Conservation (phyloP, 2,888 invertebrate genomes). For the Apamea epomidion region DNA sequence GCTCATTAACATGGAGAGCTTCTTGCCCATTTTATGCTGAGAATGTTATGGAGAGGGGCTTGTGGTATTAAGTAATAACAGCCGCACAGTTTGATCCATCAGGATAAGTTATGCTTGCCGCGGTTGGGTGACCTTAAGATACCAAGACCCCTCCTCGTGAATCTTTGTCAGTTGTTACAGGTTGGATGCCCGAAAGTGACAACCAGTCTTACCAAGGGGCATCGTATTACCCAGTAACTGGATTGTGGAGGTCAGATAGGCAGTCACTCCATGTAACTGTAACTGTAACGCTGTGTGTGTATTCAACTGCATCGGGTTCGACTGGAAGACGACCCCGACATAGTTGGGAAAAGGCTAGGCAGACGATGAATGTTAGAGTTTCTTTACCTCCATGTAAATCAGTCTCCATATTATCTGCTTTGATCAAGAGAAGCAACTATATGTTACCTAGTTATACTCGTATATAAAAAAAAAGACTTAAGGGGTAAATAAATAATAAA, state of each 20-base stretch:
- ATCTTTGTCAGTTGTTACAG: neutral
- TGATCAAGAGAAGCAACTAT: slow-evolving; percentile 21
- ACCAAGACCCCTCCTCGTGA: neutral
- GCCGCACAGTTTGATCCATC: neutral
- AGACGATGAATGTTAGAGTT: neutral
- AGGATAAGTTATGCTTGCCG: neutral
- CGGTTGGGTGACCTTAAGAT: neutral
- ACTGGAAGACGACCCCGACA: neutral
- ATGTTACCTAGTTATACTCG: slow-evolving; percentile 51
- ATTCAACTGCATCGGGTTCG: too few relatives aligned
- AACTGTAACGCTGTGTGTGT: too few relatives aligned
- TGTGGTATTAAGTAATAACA: neutral
- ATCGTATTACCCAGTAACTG: neutral
- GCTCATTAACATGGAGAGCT: slow-evolving; percentile 11
- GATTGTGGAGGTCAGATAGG: neutral
- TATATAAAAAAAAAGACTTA: slow-evolving; percentile 48
- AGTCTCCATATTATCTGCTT: slow-evolving; percentile 27
- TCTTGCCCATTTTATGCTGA: neutral
- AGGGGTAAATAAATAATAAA: slow-evolving; percentile 40
- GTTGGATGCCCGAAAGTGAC: too few relatives aligned
- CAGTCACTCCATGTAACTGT: neutral
- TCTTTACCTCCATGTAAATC: neutral
- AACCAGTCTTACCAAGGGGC: neutral
- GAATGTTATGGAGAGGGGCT: neutral
- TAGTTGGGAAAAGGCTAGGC: neutral